Conservation (phyloP, 2,113 vertebrate species). For the Brachypodius melanocephalos region DNA sequence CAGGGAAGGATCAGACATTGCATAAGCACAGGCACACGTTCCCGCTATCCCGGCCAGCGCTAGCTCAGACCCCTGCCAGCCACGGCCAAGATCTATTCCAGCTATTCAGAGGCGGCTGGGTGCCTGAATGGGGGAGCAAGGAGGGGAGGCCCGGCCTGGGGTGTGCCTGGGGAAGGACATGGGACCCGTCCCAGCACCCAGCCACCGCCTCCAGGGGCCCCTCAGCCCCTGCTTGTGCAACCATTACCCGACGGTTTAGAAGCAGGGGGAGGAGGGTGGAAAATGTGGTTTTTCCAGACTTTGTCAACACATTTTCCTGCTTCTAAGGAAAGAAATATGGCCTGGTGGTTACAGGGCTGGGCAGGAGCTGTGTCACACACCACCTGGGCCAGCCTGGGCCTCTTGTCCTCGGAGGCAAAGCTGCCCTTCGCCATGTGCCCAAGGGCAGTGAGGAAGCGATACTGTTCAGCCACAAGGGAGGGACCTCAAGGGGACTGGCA, state of each 20-base stretch:
- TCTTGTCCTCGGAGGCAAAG: fast-evolving
- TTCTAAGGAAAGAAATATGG: background rate
- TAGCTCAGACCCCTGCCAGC: background rate
- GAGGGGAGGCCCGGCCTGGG: background rate
- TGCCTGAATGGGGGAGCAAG: background rate
- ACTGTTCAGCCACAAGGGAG: background rate
- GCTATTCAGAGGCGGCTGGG: background rate
- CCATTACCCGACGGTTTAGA: background rate
- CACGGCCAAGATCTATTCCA: background rate
- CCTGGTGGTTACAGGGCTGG: too few relatives aligned
- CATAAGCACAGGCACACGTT: slow-evolving; percentile 1
- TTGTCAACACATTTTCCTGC: background rate
- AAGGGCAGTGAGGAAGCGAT: fast-evolving
- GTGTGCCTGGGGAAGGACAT: fast-evolving
- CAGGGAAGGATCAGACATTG: slow-evolving; percentile 20
- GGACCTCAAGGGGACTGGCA: background rate
- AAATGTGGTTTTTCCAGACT: background rate
- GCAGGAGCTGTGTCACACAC: background rate
- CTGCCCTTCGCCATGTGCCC: fast-evolving
- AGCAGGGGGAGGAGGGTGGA: fast-evolving
- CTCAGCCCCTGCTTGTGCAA: background rate
- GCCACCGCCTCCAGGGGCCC: background rate
- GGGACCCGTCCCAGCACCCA: background rate
- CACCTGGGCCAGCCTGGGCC: fast-evolving
- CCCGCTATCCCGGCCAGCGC: fast-evolving